Base-by-base conservation (phyloP, 1,140 invertebrate species). In the Adelges cooleyi region DNA sequence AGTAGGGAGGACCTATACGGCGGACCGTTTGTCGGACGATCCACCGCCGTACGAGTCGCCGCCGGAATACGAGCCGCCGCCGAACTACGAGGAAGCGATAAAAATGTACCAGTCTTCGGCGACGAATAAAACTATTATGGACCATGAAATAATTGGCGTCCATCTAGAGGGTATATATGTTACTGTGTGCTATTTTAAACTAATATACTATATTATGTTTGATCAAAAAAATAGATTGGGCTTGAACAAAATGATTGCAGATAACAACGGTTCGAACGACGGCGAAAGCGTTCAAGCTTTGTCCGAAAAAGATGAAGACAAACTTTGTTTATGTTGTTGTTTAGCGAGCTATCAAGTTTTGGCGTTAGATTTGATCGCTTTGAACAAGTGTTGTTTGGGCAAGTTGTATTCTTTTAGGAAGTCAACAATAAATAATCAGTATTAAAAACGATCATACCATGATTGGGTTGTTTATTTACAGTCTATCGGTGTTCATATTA, bases 31-130 rank as follows among this genome's bases (percentile, higher is more conserved):
- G 68, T 80, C 73, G 70, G 82, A 79, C 71, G 68, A 79, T 69
- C 69, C 74, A 25, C 71, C 75, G 2, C 73, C 76, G 1, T 84
- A 86, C 68, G 82, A 85, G 33, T 84, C 84, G 27, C 84, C 84
- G 11, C 84, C 84, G 0, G 77, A 78, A 29, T 86, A 86, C 71
- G 84, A 86, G 70, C 80, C 82, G 8, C 84, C 84, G 1, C 84
- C 84, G 0, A 81, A 84, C 59, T 86, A 86, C 68, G 82, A 84
- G 27, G 84, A 85, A 54, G 79, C 85, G 8, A 78, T 85, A 11
- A 84, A 85, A 53, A 66, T 66, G 50, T 59, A 13, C 2, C 8
- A 38, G 18, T 18, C 22, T 0, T 59, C 15, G 17, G 40, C n/a
- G 17, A 40, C 15, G 17, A 23, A 54, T 15, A 54, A 53, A 15